Evolutionary conservation across 2,113 vertebrate species (phyloP).

Genomic region (Lasiurus borealis): DNA sequence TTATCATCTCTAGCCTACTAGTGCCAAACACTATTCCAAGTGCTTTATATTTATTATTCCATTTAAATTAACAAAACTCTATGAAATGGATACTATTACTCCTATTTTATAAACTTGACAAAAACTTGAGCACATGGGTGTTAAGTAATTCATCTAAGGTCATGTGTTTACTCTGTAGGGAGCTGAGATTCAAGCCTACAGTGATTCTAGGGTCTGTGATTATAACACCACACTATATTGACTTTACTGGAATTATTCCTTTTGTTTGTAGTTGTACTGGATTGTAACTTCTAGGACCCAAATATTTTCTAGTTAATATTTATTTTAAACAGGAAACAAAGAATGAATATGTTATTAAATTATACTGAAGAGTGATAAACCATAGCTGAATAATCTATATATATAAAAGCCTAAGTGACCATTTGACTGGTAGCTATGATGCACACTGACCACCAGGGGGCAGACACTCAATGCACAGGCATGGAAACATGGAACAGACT

Average conservation of each 20-base stretch:
- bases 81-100: neutral
- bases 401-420: too few relatives aligned
- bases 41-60: conserved; percentile 33
- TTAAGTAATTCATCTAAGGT: neutral
- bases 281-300: conserved; percentile 13
- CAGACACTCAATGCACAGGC: too few relatives aligned
- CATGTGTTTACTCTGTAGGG: neutral
- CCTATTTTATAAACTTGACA: neutral
- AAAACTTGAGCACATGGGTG: neutral
- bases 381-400: conserved; percentile 27
- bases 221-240: neutral
- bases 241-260: neutral
- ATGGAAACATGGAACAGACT: too few relatives aligned
- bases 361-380: conserved; percentile 9
- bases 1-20: neutral
- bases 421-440: too few relatives aligned
- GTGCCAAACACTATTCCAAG: neutral
- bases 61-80: neutral
- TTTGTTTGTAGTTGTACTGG: conserved; percentile 39
- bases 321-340: conserved; percentile 38
- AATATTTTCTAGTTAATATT: conserved; percentile 51
- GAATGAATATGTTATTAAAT: conserved; percentile 6
- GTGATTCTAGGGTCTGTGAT: neutral
- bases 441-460: too few relatives aligned
- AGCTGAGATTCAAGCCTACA: neutral